Conservation (phyloP, 2,888 invertebrate species). For the Podotricha telesiphe region DNA sequence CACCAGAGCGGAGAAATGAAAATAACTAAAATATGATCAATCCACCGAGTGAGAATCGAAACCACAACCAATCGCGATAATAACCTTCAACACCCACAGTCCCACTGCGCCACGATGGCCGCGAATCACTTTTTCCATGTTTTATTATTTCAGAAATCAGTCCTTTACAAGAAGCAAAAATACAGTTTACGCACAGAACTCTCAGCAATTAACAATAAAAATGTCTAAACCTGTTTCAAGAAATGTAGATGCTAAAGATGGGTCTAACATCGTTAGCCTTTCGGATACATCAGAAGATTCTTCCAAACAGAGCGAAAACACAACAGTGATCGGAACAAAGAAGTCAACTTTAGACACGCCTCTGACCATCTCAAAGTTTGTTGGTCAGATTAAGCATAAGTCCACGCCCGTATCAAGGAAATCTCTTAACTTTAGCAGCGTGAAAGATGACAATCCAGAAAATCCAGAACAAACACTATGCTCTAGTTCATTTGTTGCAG, state of each 20-base stretch:
- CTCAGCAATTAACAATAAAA: constrained; percentile 39
- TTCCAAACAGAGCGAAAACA: constrained; percentile 51
- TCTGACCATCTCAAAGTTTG: constrained; percentile 67
- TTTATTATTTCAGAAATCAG: constrained; percentile 54
- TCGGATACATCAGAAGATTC: constrained; percentile 56
- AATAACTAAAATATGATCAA: too few relatives aligned
- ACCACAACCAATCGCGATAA: too few relatives aligned
- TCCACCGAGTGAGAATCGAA: too few relatives aligned
- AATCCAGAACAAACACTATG: constrained; percentile 65
- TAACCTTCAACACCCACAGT: too few relatives aligned
- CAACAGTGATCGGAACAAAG: constrained; percentile 53
- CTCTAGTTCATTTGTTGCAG: constrained; percentile 54
- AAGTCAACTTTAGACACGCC: constrained; percentile 63
- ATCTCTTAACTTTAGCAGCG: constrained; percentile 64
- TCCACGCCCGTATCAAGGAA: constrained; percentile 75
- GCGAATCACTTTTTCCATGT: too few relatives aligned
- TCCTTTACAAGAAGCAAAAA: constrained; percentile 58
- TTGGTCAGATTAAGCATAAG: constrained; percentile 65
- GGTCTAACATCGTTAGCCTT: constrained; percentile 57
- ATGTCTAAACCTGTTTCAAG: not conserved
- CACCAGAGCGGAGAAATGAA: too few relatives aligned
- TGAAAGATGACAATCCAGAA: constrained; percentile 57
- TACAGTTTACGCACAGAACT: constrained; percentile 48
- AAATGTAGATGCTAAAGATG: constrained; percentile 34
- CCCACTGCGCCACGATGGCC: too few relatives aligned